These are phyloP conservation scores for Chionodraco myersi DNA, from an alignment of 2,113 vertebrate species.

Conservation along the genomic window DNA sequence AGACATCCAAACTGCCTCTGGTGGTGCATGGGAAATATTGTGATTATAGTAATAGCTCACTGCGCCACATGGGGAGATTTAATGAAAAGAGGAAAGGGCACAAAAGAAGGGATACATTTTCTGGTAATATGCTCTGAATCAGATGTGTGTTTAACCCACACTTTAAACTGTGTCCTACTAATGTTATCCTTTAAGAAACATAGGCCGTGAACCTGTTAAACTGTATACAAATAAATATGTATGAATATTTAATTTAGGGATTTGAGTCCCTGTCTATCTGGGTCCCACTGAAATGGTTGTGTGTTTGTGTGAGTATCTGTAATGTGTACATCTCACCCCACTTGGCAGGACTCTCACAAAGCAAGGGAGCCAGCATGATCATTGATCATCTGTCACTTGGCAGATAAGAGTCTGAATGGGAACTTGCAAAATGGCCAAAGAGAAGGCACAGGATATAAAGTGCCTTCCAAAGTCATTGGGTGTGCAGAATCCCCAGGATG, in stretches of 20 bases:
- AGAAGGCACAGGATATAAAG: constrained; percentile 66
- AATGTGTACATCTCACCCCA: constrained; percentile 54
- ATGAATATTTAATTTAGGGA: neutral
- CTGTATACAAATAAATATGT: neutral
- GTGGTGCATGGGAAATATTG: constrained; percentile 40
- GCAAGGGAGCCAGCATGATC: constrained; percentile 47
- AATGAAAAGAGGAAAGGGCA: constrained; percentile 43
- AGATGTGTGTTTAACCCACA: constrained; percentile 10
- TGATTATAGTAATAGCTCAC: constrained; percentile 16
- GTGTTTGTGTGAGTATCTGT: constrained; percentile 30
- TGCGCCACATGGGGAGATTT: neutral
- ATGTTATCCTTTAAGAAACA: neutral
- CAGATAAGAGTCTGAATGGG: constrained; percentile 52
- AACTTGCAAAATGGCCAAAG: constrained; percentile 48
- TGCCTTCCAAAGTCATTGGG: constrained; percentile 54
- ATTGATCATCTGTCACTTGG: constrained; percentile 73
- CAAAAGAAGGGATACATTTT: constrained; percentile 1
- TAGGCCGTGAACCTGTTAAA: neutral
- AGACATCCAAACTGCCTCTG: constrained; percentile 49
- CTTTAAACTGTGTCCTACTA: neutral
- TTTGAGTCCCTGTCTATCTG: constrained; percentile 13
- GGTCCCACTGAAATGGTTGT: neutral
- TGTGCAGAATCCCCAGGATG: constrained; percentile 55
- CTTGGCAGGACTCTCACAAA: constrained; percentile 46
- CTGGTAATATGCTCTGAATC: constrained; percentile 4